phyloP scores from a whole-genome alignment of 2,888 invertebrate genomes.

The Glomeris marginata region DNA sequence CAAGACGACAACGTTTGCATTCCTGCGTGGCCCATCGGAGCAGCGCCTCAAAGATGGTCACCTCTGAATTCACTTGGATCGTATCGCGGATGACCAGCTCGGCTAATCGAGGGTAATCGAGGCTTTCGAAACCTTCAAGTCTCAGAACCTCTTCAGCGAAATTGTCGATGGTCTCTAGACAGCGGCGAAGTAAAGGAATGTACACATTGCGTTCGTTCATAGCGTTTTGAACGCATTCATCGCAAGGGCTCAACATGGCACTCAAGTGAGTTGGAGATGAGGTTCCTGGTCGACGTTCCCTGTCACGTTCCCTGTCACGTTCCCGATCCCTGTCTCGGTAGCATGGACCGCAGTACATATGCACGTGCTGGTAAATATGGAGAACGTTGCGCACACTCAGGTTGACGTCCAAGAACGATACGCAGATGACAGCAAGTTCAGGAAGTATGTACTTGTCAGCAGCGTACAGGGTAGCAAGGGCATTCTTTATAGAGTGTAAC shows the following conservation, averaged over 20 bases:
- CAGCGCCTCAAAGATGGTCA: slow-evolving; percentile 40
- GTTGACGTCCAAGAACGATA: slow-evolving; percentile 47
- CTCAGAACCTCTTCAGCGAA: slow-evolving; percentile 39
- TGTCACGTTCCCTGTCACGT: no score
- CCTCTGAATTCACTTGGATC: slow-evolving; percentile 46
- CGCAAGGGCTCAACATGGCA: no score
- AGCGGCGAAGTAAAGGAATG: slow-evolving; percentile 42
- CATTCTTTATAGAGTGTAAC: slow-evolving; percentile 46
- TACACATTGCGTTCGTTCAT: slow-evolving; percentile 2
- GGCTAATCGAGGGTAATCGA: slow-evolving; percentile 45
- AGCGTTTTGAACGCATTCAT: no score
- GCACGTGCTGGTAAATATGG: slow-evolving; percentile 40
- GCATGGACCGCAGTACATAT: slow-evolving; percentile 19
- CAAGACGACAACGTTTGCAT: slow-evolving; percentile 38
- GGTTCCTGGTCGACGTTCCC: no score
- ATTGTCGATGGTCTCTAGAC: slow-evolving; percentile 45
- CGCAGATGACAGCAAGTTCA: slow-evolving; percentile 50
- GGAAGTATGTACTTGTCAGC: slow-evolving; percentile 58
- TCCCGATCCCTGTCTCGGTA: no score
- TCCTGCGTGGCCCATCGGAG: slow-evolving; percentile 44
- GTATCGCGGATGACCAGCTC: slow-evolving; percentile 39
- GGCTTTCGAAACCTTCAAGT: slow-evolving; percentile 41
- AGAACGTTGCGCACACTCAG: slow-evolving; percentile 48
- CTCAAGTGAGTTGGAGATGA: no score
- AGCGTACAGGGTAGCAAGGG: slow-evolving; percentile 52